Evolutionary conservation across 2,797 vertebrate species (phyloP).

Genomic region (Otolemur crassicaudatus): DNA sequence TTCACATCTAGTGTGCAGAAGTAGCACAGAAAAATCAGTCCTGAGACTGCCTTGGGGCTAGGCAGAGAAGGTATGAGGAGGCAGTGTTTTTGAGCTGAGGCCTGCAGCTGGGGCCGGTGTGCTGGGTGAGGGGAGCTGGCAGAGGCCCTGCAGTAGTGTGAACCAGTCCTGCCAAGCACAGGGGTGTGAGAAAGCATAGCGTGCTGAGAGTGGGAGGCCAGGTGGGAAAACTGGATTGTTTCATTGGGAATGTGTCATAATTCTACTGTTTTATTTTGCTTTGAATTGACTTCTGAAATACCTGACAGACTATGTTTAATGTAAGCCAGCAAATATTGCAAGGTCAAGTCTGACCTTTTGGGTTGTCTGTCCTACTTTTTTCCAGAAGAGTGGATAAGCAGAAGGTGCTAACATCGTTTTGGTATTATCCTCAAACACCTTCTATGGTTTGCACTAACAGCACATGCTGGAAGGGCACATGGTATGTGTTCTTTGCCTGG

Average conservation of each 20-base stretch:
- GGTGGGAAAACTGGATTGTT: background rate
- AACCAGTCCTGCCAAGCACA: background rate
- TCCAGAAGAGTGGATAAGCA: background rate
- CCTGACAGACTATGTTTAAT: slow-evolving; percentile 3
- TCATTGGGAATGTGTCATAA: background rate
- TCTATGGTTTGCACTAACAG: background rate
- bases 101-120: background rate
- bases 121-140: background rate
- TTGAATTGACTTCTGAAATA: slow-evolving; percentile 38
- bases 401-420: slow-evolving; percentile 5
- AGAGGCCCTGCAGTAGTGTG: background rate
- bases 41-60: background rate
- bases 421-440: slow-evolving; percentile 13
- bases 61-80: background rate
- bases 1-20: background rate
- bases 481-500: background rate
- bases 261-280: slow-evolving; percentile 19
- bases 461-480: background rate
- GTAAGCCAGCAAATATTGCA: slow-evolving; percentile 15
- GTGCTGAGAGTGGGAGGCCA: background rate
- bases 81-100: background rate
- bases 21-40: background rate
- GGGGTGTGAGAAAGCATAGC: background rate
- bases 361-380: background rate
- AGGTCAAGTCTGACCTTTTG: slow-evolving; percentile 35